Base-by-base conservation (phyloP, 2,888 invertebrate species). In the Panzeria rudis region DNA sequence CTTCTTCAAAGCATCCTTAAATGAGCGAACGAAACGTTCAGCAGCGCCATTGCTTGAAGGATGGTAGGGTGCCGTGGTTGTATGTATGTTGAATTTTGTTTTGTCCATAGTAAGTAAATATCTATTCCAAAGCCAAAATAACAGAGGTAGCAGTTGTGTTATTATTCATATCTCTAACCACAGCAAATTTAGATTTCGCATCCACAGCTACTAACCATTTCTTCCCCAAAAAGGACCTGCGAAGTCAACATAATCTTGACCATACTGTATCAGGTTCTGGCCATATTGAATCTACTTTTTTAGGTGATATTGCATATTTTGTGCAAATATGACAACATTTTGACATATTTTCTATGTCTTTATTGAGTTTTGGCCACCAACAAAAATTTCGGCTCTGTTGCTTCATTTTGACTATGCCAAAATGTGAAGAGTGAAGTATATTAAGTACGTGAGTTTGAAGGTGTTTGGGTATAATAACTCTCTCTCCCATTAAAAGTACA, bases 11-110 rank as follows among this genome's bases (percentile, higher is more conserved):
- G 25, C 25, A 1, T 56, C 29, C 13, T 56, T 56, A 25, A 56
- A 56, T 1, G 56, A 56, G 3, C 56, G 56, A 56, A 56, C 56
- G 29, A 56, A 56, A 9, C 56, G 56, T 56, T 56, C 56, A 56
- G 29, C 56, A 56, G 56, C 56, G 25, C 23, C 56, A 56, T 56
- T 56, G 13, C 25, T 23, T 56, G 15, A 59, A 59, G 59, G 59
- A 35, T 59, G 59, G n/a, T 59, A 35, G n/a, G 59, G 59, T 15
- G 59, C 59, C 35, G 11, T 35, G 7, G 59, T 59, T 32, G 35
- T 59, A 59, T 32, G 35, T 59, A 59, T 59, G 35, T 59, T 59
- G 9, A 59, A 59, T 59, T 59, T 17, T 59, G 23, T 52, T 23
- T 52, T 52, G 23, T 23, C 52, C 52, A 23, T 23, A 52, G 23